phyloP scores from a whole-genome alignment of 2,888 invertebrate genomes.

The Pteria penguin region DNA sequence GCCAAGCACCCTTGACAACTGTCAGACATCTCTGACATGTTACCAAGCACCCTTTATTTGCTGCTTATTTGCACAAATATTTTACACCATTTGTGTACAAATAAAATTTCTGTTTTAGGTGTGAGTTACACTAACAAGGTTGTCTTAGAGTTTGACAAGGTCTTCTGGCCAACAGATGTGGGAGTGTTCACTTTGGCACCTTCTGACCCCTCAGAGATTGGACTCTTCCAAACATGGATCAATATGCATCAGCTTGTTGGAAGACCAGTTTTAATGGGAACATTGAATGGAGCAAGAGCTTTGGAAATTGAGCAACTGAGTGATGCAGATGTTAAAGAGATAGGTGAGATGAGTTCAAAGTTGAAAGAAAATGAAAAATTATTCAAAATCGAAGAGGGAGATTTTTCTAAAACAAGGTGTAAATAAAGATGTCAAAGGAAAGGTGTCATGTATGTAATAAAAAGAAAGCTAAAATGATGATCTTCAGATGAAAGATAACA shows the following conservation, averaged over 20 bases:
- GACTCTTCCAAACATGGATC: conserved; percentile 68
- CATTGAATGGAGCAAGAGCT: conserved; percentile 59
- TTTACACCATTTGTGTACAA: not conserved
- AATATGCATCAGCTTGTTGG: conserved; percentile 60
- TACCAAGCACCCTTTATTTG: no score
- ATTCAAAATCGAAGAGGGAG: no score
- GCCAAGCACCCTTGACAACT: no score
- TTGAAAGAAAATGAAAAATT: not conserved
- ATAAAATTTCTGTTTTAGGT: conserved; percentile 7
- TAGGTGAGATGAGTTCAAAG: conserved; percentile 39
- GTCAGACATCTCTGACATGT: no score
- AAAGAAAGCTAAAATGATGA: no score
- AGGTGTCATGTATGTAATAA: no score
- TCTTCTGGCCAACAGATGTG: conserved; percentile 71
- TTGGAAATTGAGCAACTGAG: conserved; percentile 57
- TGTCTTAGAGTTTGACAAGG: conserved; percentile 65
- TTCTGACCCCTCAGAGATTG: conserved; percentile 40
- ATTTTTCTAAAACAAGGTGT: no score
- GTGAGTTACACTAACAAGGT: conserved; percentile 51
- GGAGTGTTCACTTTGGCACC: conserved; percentile 64
- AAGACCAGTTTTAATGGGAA: conserved; percentile 57
- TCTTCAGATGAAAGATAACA: no score
- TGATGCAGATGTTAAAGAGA: conserved; percentile 55
- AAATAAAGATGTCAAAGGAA: no score
- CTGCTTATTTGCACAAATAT: no score